Conservation (phyloP, 2,113 vertebrate genomes). For the Ophiodon elongatus region DNA sequence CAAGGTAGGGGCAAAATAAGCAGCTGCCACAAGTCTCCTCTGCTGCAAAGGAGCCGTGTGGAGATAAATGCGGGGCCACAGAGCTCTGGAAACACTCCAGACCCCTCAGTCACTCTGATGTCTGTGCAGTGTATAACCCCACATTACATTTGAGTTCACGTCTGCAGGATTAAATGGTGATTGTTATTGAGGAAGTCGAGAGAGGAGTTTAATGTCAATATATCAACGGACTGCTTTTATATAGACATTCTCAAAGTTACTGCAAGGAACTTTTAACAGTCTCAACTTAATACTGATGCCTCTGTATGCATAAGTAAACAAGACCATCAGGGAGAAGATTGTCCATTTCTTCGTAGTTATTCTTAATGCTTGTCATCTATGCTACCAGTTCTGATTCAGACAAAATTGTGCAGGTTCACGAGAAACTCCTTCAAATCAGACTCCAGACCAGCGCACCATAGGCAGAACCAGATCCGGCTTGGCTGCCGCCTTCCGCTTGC, state of each 20-base stretch:
- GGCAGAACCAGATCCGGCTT: too few species aligned
- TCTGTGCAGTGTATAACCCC: not conserved
- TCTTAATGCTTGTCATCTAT: not conserved
- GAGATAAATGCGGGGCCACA: conserved; percentile 57
- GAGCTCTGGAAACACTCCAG: conserved; percentile 39
- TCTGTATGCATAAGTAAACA: not conserved
- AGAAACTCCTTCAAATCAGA: too few species aligned
- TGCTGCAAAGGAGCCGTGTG: conserved; percentile 55
- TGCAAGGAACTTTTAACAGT: not conserved
- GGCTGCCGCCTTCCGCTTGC: too few species aligned
- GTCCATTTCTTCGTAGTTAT: not conserved
- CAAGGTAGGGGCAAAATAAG: conserved; percentile 77
- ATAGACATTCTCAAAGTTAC: not conserved
- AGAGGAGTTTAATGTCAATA: conserved; percentile 11
- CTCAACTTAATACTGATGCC: not conserved
- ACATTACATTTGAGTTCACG: conserved; percentile 24
- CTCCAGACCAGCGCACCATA: too few species aligned
- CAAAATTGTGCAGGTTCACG: too few species aligned
- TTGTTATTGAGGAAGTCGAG: conserved; percentile 29
- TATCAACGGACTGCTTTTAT: not conserved
- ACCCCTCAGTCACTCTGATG: conserved; percentile 19
- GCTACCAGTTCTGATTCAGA: too few species aligned
- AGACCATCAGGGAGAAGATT: not conserved
- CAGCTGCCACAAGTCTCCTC: conserved; percentile 76
- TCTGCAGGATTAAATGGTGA: conserved; percentile 26